These are phyloP conservation scores for Callorhinus ursinus DNA, from an alignment of 2,113 vertebrate species.

Conservation along the genomic window DNA sequence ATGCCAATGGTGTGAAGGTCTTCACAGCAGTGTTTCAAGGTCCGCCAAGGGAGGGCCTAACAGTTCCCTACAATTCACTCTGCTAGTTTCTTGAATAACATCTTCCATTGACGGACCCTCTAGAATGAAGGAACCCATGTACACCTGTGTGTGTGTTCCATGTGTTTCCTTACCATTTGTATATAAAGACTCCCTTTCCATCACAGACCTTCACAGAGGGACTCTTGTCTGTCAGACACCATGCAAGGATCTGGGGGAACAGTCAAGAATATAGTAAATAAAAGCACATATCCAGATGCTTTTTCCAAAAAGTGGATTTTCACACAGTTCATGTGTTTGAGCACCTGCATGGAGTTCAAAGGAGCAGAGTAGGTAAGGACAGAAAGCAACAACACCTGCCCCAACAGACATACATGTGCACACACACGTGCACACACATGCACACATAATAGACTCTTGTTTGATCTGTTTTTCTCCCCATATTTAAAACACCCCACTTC, in stretches of 20 bases:
- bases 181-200: neutral
- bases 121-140: too few species aligned
- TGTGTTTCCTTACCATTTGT: neutral
- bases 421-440: neutral
- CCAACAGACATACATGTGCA: accelerated
- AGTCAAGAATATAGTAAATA: neutral
- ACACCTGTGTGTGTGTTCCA: neutral
- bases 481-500: neutral
- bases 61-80: accelerated
- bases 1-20: neutral
- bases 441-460: neutral
- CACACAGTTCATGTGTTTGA: neutral
- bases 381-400: accelerated
- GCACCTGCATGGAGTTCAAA: neutral
- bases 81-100: neutral
- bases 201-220: neutral
- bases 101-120: neutral
- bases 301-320: neutral
- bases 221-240: too few species aligned
- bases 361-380: too few species aligned
- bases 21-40: neutral
- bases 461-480: neutral
- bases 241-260: neutral
- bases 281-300: neutral
- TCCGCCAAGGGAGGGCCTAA: too few species aligned